Conservation (phyloP, 1,140 invertebrate species). For the Helicoverpa armigera region DNA sequence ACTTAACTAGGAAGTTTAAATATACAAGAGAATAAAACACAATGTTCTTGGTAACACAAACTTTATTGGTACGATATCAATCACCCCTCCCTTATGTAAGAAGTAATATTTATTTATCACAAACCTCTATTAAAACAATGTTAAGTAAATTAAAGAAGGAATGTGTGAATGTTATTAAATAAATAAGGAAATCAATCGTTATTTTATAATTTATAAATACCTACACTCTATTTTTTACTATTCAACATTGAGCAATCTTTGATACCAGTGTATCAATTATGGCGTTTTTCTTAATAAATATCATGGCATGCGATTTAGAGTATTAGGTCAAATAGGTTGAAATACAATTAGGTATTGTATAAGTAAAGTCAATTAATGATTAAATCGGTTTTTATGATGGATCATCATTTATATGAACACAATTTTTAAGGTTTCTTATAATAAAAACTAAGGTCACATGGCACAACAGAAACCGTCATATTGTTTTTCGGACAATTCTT, state of each 20-base stretch:
- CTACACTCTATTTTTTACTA: neutral
- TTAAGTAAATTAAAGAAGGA: constrained; percentile 1
- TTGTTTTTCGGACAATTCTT: neutral
- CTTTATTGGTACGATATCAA: constrained; percentile 16
- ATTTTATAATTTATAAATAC: neutral
- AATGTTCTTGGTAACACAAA: constrained; percentile 8
- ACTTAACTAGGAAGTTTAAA: neutral
- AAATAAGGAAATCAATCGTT: constrained; percentile 1
- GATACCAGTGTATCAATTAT: neutral
- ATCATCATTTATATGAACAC: too few relatives aligned
- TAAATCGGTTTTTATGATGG: too few relatives aligned
- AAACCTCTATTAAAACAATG: too few relatives aligned
- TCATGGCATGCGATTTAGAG: too few relatives aligned
- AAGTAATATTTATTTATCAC: neutral
- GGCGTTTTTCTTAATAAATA: neutral
- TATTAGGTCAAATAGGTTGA: too few relatives aligned
- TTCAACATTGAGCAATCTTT: constrained; percentile 23
- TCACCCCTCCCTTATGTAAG: constrained; percentile 21
- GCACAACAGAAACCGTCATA: neutral
- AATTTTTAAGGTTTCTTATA: too few relatives aligned
- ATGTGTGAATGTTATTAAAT: constrained; percentile 27
- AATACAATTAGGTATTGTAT: too few relatives aligned
- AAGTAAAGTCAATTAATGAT: too few relatives aligned
- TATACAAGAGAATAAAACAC: neutral
- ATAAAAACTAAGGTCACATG: neutral